A percentile compares a stretch with the other conserved stretches of the same genome.
phyloP scores from a whole-genome alignment of 2,888 invertebrate species.

The Chromoteleia sp. region DNA sequence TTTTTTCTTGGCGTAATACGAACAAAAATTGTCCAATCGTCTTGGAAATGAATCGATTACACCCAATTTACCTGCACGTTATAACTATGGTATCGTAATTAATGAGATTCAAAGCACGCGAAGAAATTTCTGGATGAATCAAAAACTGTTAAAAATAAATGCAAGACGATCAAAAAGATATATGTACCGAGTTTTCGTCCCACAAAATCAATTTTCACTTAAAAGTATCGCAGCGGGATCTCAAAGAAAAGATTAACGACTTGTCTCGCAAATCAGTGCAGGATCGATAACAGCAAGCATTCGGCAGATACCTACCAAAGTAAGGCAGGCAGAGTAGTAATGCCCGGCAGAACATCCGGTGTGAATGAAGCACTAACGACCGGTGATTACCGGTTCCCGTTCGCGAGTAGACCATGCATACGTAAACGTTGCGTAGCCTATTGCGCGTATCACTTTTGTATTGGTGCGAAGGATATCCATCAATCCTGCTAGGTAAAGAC shows the following conservation, averaged over 20 bases:
- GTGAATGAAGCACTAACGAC: conserved; percentile 82
- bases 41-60: conserved; percentile 9
- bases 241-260: conserved; percentile 43
- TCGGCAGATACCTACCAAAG: conserved; percentile 33
- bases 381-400: conserved; percentile 75
- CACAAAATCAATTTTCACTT: conserved; percentile 37
- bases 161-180: neutral
- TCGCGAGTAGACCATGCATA: conserved; percentile 31
- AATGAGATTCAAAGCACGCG: too few species aligned
- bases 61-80: too few species aligned
- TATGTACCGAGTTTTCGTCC: conserved; percentile 4
- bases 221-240: conserved; percentile 27
- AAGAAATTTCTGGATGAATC: neutral
- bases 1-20: too few species aligned
- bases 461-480: conserved; percentile 79
- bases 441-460: conserved; percentile 54
- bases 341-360: conserved; percentile 66
- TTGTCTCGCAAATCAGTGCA: conserved; percentile 36
- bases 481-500: conserved; percentile 77
- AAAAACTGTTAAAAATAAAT: neutral
- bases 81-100: too few species aligned
- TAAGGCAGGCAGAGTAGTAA: conserved; percentile 18
- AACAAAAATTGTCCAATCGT: conserved; percentile 66
- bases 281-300: conserved; percentile 41
- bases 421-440: conserved; percentile 35